Evolutionary conservation across 1,140 invertebrate species (phyloP), one percentile per base, ranked within the genome.

Genomic region (Drosophila dunni): DNA sequence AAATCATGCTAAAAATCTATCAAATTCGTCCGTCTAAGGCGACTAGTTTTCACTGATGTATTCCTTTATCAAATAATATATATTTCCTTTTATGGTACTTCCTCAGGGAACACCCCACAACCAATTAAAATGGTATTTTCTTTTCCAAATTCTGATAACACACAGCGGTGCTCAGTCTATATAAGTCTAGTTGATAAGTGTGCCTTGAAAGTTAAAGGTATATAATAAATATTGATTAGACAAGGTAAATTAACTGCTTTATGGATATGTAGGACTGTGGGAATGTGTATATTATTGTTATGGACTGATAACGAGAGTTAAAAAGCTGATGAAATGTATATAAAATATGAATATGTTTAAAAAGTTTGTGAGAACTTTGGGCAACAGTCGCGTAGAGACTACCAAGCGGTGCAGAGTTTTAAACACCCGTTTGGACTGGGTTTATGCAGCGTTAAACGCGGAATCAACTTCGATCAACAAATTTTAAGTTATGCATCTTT

Each of bases 131-230:
- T 48, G 13, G 13, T 61, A 48, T 48, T 48, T 46, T 20, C 48
- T 61, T 29, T 7, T 56, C 0, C 3, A 29, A 29, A 17, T 40
- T 7, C 11, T 2, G 70, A 73, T 73, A 67, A 73, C 38, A n/a
- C n/a, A n/a, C n/a, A 73, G 60, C 63, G 70, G 36, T 7, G 54
- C 66, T 53, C 20, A 67, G 46, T 53, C 38, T 42, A 51, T 53
- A 61, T 65, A 46, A 54, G 51, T 20, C 51, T 8, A 40, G 40
- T 63, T 79, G 81, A 83, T 83, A 84, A 76, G 60, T 15, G 8
- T 3, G 10, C 58, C 48, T 63, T 51, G 65, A 69, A 46, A 62
- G 13, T 66, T 48, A 24, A 62, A 36, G 58, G 42, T 5, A 29
- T 29, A 20, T 20, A 29, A 29, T 29, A n/a, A 57, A 51, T 63